Evolutionary conservation across 2,797 vertebrate species (phyloP).

Genomic region (Coreius guichenoti): DNA sequence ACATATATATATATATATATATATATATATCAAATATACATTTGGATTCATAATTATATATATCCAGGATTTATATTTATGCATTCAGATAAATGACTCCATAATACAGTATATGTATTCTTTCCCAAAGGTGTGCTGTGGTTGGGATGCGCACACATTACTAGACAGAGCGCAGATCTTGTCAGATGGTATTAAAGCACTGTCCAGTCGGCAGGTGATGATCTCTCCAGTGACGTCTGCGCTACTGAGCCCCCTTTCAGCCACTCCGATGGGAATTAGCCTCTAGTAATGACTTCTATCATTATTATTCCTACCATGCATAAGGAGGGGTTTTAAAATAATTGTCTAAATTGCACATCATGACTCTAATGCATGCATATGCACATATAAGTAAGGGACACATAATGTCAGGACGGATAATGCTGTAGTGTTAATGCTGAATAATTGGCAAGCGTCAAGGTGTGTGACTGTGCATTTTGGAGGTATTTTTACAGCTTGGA

Average conservation of each 20-base stretch:
- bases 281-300: conserved; percentile 65
- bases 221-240: conserved; percentile 58
- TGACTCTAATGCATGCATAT: conserved; percentile 47
- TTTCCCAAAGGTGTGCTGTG: not conserved
- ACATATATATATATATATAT: too few relatives aligned
- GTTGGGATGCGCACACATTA: conserved; percentile 53
- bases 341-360: conserved; percentile 58
- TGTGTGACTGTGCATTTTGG: conserved; percentile 41
- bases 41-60: not conserved
- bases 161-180: conserved; percentile 65
- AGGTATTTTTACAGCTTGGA: not conserved
- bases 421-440: conserved; percentile 35
- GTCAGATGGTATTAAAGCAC: conserved; percentile 67
- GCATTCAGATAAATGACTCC: not conserved
- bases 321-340: conserved; percentile 50
- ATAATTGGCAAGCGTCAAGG: conserved; percentile 28
- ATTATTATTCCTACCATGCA: conserved; percentile 72
- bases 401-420: conserved; percentile 42
- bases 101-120: not conserved
- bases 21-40: not conserved
- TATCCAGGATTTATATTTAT: not conserved
- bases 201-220: conserved; percentile 71
- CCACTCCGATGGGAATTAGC: conserved; percentile 66
- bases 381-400: conserved; percentile 43
- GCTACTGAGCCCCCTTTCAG: conserved; percentile 72